Conservation (phyloP, 1,140 invertebrate species). For the Wasmannia auropunctata region DNA sequence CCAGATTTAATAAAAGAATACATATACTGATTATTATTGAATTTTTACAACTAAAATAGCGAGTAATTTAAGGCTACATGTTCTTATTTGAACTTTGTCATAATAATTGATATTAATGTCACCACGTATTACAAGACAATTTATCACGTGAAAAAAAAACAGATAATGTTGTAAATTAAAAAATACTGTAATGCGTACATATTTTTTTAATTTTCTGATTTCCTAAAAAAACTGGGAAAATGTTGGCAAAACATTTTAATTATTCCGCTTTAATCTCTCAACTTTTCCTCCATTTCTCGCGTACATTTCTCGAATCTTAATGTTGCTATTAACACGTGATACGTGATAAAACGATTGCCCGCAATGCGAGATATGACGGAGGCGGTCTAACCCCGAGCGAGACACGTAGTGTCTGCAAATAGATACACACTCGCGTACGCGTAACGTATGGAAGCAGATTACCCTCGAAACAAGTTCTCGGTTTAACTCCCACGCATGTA, state of each 20-base stretch:
- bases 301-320: not conserved
- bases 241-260: not conserved
- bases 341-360: constrained; percentile 12
- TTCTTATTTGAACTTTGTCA: not conserved
- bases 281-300: not conserved
- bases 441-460: constrained; percentile 79
- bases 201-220: not conserved
- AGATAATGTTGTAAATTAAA: not conserved
- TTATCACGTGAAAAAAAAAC: not conserved
- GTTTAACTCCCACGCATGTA: constrained; percentile 79
- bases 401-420: constrained; percentile 49
- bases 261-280: not conserved
- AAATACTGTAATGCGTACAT: not conserved
- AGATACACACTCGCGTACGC: constrained; percentile 59
- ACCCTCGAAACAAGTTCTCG: constrained; percentile 77
- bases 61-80: no score
- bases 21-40: not conserved
- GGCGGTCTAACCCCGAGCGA: constrained; percentile 11
- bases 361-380: constrained; percentile 19
- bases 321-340: not conserved
- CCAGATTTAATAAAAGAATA: not conserved
- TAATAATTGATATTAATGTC: not conserved
- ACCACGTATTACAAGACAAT: not conserved
- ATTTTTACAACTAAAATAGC: not conserved
- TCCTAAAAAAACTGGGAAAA: not conserved